phyloP scores from a whole-genome alignment of 2,113 vertebrate genomes.

The Thinocorus orbignyianus region DNA sequence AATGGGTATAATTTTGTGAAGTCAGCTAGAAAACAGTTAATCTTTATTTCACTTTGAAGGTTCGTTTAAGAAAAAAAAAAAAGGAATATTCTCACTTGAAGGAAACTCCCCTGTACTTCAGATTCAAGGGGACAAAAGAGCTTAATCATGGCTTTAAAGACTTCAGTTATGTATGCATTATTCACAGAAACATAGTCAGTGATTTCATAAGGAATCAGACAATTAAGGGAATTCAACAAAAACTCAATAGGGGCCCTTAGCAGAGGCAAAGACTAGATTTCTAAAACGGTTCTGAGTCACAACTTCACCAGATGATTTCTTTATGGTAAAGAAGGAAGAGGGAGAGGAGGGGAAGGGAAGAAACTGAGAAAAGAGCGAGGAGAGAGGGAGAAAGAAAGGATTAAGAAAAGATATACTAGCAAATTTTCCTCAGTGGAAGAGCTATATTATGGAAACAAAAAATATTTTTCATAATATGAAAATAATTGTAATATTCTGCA shows the following conservation, averaged over 20 bases:
- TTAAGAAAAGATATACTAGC: neutral
- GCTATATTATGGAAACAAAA: neutral
- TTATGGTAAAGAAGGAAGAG: neutral
- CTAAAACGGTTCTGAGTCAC: constrained; percentile 3
- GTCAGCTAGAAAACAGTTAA: neutral
- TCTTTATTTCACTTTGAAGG: neutral
- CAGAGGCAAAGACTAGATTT: neutral
- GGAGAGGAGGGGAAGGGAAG: neutral
- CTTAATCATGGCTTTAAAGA: constrained; percentile 7
- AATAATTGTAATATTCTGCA: neutral
- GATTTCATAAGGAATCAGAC: neutral
- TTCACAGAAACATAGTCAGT: constrained; percentile 6
- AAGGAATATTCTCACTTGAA: neutral
- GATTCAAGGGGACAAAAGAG: constrained; percentile 14
- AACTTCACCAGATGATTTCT: neutral
- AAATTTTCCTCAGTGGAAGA: neutral
- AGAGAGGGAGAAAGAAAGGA: neutral
- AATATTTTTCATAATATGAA: neutral
- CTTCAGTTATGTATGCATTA: neutral
- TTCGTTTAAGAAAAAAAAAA: neutral
- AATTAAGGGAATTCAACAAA: constrained; percentile 7
- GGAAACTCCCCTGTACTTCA: neutral
- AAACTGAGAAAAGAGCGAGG: neutral
- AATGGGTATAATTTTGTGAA: neutral
- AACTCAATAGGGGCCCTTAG: neutral